A percentile compares a stretch with the other conserved stretches of the same genome.
phyloP scores from a whole-genome alignment of 1,140 invertebrate genomes.

The Atta texana region DNA sequence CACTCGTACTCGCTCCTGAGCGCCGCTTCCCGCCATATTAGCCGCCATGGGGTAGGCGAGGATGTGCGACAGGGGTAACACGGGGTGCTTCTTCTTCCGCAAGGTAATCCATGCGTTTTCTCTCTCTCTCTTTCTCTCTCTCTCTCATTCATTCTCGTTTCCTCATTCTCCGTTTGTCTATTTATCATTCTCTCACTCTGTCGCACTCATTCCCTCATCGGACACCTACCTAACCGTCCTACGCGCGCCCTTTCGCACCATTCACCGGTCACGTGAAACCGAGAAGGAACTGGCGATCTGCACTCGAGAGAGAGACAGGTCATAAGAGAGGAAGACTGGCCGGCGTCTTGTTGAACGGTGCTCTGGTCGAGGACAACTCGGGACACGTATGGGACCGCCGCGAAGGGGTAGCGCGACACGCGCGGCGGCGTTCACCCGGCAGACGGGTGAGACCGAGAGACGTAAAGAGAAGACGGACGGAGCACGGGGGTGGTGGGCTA shows the following conservation, averaged over 20 bases:
- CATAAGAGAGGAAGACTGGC: constrained; percentile 1
- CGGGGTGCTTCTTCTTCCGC: constrained; percentile 89
- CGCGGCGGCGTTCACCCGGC: constrained; percentile 16
- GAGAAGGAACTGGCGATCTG: not conserved
- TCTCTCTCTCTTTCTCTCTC: constrained; percentile 41
- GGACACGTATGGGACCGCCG: constrained; percentile 64
- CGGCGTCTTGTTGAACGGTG: constrained; percentile 24
- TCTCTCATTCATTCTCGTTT: constrained; percentile 21
- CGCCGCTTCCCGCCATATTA: constrained; percentile 87
- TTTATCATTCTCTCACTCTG: constrained; percentile 40
- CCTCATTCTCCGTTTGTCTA: constrained; percentile 9
- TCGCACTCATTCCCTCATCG: constrained; percentile 41
- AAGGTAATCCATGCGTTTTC: constrained; percentile 86
- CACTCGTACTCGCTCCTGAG: constrained; percentile 77
- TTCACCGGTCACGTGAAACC: constrained; percentile 49
- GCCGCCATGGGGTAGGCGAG: constrained; percentile 81
- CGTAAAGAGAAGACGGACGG: constrained; percentile 55
- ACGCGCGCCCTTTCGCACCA: constrained; percentile 53
- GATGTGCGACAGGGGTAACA: constrained; percentile 90
- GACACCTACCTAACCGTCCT: constrained; percentile 41
- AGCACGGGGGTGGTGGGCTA: constrained; percentile 47
- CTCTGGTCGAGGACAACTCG: constrained; percentile 11
- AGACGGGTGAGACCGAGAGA: constrained; percentile 51
- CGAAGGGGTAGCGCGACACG: constrained; percentile 32
- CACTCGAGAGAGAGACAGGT: constrained; percentile 17